Base-by-base conservation (phyloP, 2,888 invertebrate species). In the Drosophila picticornis region DNA sequence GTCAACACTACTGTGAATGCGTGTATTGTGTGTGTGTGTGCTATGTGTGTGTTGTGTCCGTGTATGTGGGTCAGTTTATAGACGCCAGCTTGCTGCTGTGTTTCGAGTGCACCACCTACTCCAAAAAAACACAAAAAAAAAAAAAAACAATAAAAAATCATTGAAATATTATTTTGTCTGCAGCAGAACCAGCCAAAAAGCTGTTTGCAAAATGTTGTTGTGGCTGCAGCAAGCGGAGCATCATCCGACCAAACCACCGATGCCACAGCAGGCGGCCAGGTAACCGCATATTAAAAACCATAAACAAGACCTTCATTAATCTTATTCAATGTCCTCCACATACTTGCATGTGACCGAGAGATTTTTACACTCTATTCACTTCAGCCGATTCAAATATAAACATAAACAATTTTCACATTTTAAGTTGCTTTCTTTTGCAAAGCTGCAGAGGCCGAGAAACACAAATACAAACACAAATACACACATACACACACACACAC, bases 381-480 rank as follows among this genome's bases (percentile, higher is more conserved):
- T 83, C 67, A 16, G 73, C 58, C 62, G n/a, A 11, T 57, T 73
- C 56, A 75, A 83, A 77, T 75, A 86, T 86, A 86, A 87, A 90
- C 87, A 86, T 86, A 88, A 87, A 86, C 90, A 90, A 87, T 87
- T 87, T 87, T 76, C 90, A 90, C 90, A 90, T 87, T 90, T 88
- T 75, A 86, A 83, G 80, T 82, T 90, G 78, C 73, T 81, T 83
- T 81, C 88, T 70, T 55, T 52, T 29, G 22, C 61, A 65, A 34
- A 43, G 48, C 60, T 53, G 19, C 32, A 51, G 53, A 38, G 57
- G 29, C 34, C 25, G 36, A 55, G 22, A 56, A 22, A 50, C 25
- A 52, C 53, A 61, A 51, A n/a, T 25, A 51, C 36, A 9, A 36
- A 32, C 22, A 48, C 77, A 53, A 83, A 86, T 6, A 34, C 22